Conservation (phyloP, 35 echinoderm and acorn worm genomes). For the Chiridota heheva region DNA sequence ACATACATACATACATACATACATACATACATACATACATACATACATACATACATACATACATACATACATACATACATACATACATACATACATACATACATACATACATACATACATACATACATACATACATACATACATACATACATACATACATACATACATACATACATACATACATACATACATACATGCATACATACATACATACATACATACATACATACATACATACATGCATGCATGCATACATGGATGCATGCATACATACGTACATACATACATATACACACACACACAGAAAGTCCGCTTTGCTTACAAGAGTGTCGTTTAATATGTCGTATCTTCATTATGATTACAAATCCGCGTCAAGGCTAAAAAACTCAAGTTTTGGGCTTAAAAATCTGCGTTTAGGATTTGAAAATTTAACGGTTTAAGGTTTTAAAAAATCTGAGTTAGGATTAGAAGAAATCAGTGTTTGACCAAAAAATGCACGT, state of each 20-base stretch:
- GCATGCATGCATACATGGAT: slow-evolving; percentile 1
- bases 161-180: slow-evolving; percentile 9
- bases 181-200: slow-evolving; percentile 8
- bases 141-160: slow-evolving; percentile 9
- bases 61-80: slow-evolving; percentile 21
- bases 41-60: slow-evolving; percentile 15
- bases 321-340: too few relatives aligned
- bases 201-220: slow-evolving; percentile 9
- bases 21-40: slow-evolving; percentile 11
- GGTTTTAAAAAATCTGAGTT: too few relatives aligned
- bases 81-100: slow-evolving; percentile 21
- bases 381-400: too few relatives aligned
- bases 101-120: not conserved
- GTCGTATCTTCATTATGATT: too few relatives aligned
- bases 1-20: slow-evolving; percentile 28
- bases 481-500: too few relatives aligned
- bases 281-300: slow-evolving; percentile 8
- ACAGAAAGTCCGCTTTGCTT: too few relatives aligned
- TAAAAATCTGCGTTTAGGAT: too few relatives aligned
- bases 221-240: slow-evolving; percentile 9
- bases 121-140: not conserved
- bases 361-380: too few relatives aligned
- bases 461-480: too few relatives aligned
- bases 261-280: slow-evolving; percentile 8
- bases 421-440: too few relatives aligned